Evolutionary conservation across 2,888 invertebrate genomes (phyloP), one percentile per base, ranked within the genome.

Genomic region (Aproaerema taeniolella): DNA sequence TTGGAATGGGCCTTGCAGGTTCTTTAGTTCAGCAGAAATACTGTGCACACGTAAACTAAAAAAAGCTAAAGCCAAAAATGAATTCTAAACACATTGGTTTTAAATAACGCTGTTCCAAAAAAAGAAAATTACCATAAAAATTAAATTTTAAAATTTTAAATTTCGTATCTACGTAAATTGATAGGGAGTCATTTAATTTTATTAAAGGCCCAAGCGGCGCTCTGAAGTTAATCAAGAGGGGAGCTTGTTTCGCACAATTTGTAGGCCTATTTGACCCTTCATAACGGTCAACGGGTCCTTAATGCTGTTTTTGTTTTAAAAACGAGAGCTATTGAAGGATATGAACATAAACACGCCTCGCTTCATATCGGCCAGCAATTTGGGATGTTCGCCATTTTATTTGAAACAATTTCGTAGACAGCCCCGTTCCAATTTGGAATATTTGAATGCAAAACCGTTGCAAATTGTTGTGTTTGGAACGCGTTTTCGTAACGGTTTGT

Each of bases 181-280:
- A n/a, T n/a, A n/a, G n/a, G n/a, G n/a, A n/a, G n/a, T n/a, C n/a
- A n/a, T n/a, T n/a, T n/a, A n/a, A n/a, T n/a, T n/a, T 20, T 20
- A 20, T 20, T 20, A 8, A 6, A 50, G 60, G 64, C 60, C 62
- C 53, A 58, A 68, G 60, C 55, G 54, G 60, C 53, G 51, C 62
- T 58, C 61, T 25, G 34, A 70, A 71, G 68, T 75, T 80, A 80
- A 80, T 80, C 76, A 79, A 78, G 67, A 58, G 69, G 58, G 67
- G 48, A 51, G 60, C 66, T 65, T 72, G 70, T 76, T 73, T 70
- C 56, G 61, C 57, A 53, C 67, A 77, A 76, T 79, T 79, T 75
- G 74, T 72, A 69, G 63, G 55, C 65, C 73, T 55, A 70, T 76
- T 77, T 65, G 72, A 76, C 67, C 79, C 70, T 69, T 70, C 68